Evolutionary conservation across 1,140 invertebrate species (phyloP), one percentile per base, ranked within the genome.

Genomic region (Achatina immaculata): DNA sequence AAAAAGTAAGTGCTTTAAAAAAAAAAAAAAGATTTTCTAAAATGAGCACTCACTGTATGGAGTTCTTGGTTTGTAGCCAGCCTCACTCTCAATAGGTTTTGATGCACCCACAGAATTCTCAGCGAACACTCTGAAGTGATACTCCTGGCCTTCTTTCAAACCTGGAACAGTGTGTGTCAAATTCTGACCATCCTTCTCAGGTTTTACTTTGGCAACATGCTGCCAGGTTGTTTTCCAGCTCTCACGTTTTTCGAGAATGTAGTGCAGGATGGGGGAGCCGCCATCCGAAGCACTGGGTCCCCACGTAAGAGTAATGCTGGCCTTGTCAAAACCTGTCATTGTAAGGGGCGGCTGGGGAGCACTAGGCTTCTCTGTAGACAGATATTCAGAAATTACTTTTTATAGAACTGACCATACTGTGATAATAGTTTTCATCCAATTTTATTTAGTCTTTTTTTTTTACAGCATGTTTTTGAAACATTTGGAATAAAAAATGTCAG

Each of bases 91-190:
- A 81, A 95, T 95, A 0, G 96, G 94, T 85, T 95, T 94, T 82
- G 96, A 97, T 72, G 94, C 94, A 24, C 98, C 98, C 69, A 97
- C 95, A 78, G 97, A 96, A 90, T 99, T 99, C 74, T 98, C 96
- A 45, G 98, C 98, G 68, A 82, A 95, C 11, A 99, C 94, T 81
- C 98, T 94, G 94, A 99, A 99, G 87, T 96, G 94, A 88, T 98
- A 99, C 90, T 99, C 96, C 84, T 97, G 95, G 3, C 96, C 96
- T 92, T 99, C 97, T 76, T 94, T 96, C 19, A 99, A 93, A 82
- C 96, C 95, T 0, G 95, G 94, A n/a, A 99, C 95, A 55, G 72
- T 82, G 74, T 81, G 81, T 45, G 83, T 83, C 45, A 84, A 72
- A 40, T 73, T 82, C 31, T 82, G 45, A 28, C 65, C 79, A 31